Percentiles rank a stretch among this genome's conserved stretches.
Evolutionary conservation across 2,797 vertebrate species (phyloP).

Genomic region (Buceros bicornis): DNA sequence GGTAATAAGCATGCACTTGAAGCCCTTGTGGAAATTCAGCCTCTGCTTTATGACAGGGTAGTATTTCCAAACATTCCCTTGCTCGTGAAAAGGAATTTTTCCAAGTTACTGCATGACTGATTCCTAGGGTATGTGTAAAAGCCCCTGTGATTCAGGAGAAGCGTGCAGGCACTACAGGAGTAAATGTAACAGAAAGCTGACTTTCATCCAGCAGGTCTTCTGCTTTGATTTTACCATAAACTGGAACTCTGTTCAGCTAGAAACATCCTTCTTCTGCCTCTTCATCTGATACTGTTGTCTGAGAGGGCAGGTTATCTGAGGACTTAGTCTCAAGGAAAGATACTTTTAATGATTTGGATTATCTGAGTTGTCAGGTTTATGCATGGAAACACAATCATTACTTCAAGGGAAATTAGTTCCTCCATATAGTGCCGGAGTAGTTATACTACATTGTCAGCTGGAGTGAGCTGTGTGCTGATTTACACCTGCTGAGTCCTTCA

Average conservation of each 20-base stretch:
- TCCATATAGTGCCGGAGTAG: neutral
- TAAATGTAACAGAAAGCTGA: neutral
- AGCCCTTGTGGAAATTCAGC: neutral
- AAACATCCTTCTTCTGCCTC: neutral
- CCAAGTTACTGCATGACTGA: neutral
- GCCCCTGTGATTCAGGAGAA: neutral
- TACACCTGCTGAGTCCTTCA: neutral
- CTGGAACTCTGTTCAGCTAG: neutral
- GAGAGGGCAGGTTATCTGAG: neutral
- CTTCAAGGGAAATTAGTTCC: neutral
- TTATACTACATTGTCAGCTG: neutral
- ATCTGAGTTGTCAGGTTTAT: neutral
- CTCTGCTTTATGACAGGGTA: neutral
- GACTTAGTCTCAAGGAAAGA: neutral
- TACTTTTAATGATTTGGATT: neutral
- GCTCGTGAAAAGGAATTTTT: neutral
- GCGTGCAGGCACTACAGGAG: neutral
- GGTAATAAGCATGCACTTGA: neutral
- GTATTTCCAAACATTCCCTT: neutral
- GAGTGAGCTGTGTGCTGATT: slow-evolving; percentile 1
- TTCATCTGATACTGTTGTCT: neutral
- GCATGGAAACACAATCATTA: neutral
- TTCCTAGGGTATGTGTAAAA: neutral
- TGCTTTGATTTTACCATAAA: neutral
- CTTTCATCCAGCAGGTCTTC: neutral